Evolutionary conservation across 2,113 vertebrate species (phyloP).

Genomic region (Lipotes vexillifer): DNA sequence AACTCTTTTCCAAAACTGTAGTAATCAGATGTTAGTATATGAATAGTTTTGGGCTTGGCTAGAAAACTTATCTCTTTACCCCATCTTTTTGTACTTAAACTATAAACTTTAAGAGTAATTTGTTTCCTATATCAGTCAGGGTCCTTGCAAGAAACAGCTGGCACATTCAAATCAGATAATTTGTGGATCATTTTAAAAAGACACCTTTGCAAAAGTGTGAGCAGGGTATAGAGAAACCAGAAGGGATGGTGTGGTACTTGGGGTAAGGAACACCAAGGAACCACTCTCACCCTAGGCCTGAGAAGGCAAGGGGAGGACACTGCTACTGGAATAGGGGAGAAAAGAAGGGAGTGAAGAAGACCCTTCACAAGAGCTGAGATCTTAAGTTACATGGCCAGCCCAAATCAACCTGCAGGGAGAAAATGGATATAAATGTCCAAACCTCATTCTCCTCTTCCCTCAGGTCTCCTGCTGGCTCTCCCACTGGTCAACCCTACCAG

Average conservation of each 20-base stretch:
- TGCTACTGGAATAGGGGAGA: neutral
- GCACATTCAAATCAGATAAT: neutral
- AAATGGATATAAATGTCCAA: neutral
- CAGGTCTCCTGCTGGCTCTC: neutral
- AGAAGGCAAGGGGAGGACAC: neutral
- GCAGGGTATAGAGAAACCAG: neutral
- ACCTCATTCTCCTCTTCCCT: neutral
- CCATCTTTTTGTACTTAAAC: slow-evolving; percentile 2
- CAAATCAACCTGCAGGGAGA: neutral
- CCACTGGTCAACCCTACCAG: neutral
- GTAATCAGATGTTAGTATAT: slow-evolving; percentile 36
- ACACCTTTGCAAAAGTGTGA: neutral
- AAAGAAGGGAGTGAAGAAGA: neutral
- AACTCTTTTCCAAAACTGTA: slow-evolving; percentile 47
- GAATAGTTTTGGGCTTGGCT: slow-evolving; percentile 45
- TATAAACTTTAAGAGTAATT: slow-evolving; percentile 16
- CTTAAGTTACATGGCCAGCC: neutral
- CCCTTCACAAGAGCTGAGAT: neutral
- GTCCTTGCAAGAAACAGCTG: neutral
- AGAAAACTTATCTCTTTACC: neutral
- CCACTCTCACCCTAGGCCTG: neutral
- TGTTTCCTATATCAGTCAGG: slow-evolving; percentile 19
- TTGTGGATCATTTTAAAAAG: neutral
- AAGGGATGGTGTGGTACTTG: neutral
- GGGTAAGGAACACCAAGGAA: neutral